Conservation (phyloP, 2,113 vertebrate species). For the Setophaga kirtlandii region DNA sequence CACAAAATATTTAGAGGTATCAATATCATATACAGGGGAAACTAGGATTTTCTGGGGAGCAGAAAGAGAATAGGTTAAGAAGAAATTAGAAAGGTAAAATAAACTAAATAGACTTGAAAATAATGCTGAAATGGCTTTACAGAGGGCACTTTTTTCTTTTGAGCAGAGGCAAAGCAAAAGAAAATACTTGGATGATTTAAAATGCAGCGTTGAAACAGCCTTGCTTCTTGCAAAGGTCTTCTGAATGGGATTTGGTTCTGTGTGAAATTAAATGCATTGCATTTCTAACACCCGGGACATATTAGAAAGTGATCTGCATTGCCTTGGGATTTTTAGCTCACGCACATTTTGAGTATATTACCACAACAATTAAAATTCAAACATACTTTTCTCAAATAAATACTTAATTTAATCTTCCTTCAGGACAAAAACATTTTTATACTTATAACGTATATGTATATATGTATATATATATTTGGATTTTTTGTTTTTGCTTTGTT, state of each 20-base stretch:
- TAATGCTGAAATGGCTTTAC: not conserved
- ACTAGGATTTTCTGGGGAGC: not conserved
- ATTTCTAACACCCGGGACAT: conserved; percentile 33
- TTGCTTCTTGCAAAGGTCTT: conserved; percentile 19
- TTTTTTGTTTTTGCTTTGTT: conserved; percentile 23
- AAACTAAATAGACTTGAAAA: conserved; percentile 12
- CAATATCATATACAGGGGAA: not conserved
- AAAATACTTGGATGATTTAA: conserved; percentile 35
- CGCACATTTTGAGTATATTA: conserved; percentile 29
- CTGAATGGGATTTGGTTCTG: conserved; percentile 58
- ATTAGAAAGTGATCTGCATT: conserved; percentile 52
- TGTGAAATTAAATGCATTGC: conserved; percentile 60
- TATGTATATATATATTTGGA: not conserved
- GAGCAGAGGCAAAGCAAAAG: not conserved
- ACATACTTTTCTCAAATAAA: not conserved
- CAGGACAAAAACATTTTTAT: not conserved
- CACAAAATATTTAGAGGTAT: not conserved
- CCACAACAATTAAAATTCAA: conserved; percentile 48
- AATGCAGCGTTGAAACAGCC: conserved; percentile 8
- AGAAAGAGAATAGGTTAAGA: not conserved
- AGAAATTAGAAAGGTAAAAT: not conserved
- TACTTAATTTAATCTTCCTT: not conserved
- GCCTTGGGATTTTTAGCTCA: conserved; percentile 38
- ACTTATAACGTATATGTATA: not conserved
- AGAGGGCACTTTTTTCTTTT: not conserved